Evolutionary conservation across 2,888 invertebrate genomes (phyloP), one percentile per base, ranked within the genome.

Genomic region (Polia nebulosa): DNA sequence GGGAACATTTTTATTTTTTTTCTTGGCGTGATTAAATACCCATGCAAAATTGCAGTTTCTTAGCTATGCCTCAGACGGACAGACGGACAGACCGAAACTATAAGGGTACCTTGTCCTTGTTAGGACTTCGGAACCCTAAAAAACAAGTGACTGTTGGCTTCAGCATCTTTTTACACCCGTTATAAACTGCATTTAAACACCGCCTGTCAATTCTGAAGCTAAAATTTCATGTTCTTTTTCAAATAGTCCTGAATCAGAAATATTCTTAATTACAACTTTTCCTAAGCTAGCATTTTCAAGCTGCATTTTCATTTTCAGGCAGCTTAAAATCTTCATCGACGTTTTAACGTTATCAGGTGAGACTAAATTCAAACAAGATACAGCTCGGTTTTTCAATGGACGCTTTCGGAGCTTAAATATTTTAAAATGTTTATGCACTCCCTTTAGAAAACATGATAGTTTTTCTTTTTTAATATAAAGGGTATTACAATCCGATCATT

Each of bases 281-380:
- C 3, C 22, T 13, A 20, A 55, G 29, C 17, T 58, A 25, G 44
- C 8, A 53, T 34, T 59, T 74, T 52, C 32, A 45, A 13, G 49
- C 36, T n/a, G 7, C n/a, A n/a, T n/a, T n/a, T n/a, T n/a, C n/a
- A n/a, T n/a, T 29, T 29, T 29, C 11, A 52, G 29, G 8, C 27
- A 51, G 41, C 34, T 59, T 41, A 60, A n/a, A 61, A 22, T 60
- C 15, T 45, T 60, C 65, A 25, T 52, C 22, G 55, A 25, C 0
- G 67, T 62, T 78, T 76, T 56, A 44, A 27, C 45, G 27, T 63
- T 52, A 60, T 67, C 62, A 45, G 32, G 47, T 51, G 58, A 72
- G 58, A 41, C 58, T 64, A 63, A 59, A 65, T 57, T 64, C 34
- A 62, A 81, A 73, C 67, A 81, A 72, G 61, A 78, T 67, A 67